Evolutionary conservation across 2,888 invertebrate genomes (phyloP).

Genomic region (Brachylomia viminalis): DNA sequence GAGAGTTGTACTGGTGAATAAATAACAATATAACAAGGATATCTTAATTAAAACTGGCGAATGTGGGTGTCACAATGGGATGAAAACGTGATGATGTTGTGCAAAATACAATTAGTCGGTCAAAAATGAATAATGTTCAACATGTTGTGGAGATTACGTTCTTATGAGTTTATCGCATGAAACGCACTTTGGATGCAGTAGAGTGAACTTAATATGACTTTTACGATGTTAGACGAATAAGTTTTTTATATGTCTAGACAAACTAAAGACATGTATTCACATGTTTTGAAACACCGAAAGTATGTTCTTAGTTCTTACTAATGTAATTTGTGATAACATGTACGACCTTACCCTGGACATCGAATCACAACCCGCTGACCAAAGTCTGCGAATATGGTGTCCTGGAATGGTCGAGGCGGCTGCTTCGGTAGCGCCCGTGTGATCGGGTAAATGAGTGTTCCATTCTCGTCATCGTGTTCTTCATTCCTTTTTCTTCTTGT

Average conservation of each 20-base stretch:
- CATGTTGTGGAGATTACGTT: background rate
- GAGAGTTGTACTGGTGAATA: conserved; percentile 85
- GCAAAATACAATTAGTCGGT: background rate
- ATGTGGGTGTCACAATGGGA: too few relatives aligned
- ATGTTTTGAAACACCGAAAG: background rate
- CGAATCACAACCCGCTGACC: conserved; percentile 66
- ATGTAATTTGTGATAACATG: background rate
- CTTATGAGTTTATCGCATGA: too few relatives aligned
- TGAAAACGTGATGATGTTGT: background rate
- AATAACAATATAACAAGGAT: background rate
- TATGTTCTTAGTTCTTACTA: background rate
- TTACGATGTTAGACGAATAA: background rate
- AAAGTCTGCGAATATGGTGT: conserved; percentile 69
- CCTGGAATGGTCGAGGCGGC: conserved; percentile 66
- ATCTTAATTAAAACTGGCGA: background rate
- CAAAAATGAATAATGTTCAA: too few relatives aligned
- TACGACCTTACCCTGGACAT: conserved; percentile 75
- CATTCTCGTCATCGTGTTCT: background rate
- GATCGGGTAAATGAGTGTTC: conserved; percentile 60
- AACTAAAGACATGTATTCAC: background rate
- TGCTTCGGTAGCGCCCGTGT: conserved; percentile 67
- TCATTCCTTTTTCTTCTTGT: background rate
- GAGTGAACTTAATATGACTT: background rate
- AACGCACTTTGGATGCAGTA: too few relatives aligned
- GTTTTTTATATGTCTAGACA: background rate